Conservation (phyloP, 2,113 vertebrate species). For the Plotosus lineatus region DNA sequence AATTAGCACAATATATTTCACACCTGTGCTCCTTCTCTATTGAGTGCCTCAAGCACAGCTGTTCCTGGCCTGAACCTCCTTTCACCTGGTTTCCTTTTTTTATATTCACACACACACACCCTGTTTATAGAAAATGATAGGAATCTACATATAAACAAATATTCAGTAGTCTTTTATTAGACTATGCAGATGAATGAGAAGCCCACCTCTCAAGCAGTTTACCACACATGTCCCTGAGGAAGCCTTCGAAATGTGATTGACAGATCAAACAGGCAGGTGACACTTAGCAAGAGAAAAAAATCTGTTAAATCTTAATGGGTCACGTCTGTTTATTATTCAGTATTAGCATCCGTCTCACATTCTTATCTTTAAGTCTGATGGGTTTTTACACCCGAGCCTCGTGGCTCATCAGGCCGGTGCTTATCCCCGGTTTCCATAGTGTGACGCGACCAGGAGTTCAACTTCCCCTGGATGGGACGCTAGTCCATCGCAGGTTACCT, state of each 20-base stretch:
- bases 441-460: too few relatives aligned
- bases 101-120: constrained; percentile 32
- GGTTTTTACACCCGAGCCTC: too few relatives aligned
- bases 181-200: constrained; percentile 42
- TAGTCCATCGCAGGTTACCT: too few relatives aligned
- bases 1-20: neutral
- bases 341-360: neutral
- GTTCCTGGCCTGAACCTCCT: constrained; percentile 44
- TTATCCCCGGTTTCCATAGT: too few relatives aligned
- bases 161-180: constrained; percentile 54
- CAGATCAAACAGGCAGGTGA: constrained; percentile 19
- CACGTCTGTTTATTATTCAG: neutral
- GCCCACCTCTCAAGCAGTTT: constrained; percentile 10
- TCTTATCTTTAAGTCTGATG: too few relatives aligned
- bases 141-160: constrained; percentile 49
- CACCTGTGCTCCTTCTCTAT: neutral
- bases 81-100: constrained; percentile 50
- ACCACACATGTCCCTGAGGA: constrained; percentile 22
- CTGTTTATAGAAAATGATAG: constrained; percentile 45
- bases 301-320: constrained; percentile 5
- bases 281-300: constrained; percentile 15
- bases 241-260: constrained; percentile 7
- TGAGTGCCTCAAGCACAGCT: neutral
- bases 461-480: too few relatives aligned
- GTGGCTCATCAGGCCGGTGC: too few relatives aligned